These are phyloP conservation scores for Parotocinclus haroldoi DNA, from an alignment of 2,797 vertebrate genomes.

Conservation along the genomic window DNA sequence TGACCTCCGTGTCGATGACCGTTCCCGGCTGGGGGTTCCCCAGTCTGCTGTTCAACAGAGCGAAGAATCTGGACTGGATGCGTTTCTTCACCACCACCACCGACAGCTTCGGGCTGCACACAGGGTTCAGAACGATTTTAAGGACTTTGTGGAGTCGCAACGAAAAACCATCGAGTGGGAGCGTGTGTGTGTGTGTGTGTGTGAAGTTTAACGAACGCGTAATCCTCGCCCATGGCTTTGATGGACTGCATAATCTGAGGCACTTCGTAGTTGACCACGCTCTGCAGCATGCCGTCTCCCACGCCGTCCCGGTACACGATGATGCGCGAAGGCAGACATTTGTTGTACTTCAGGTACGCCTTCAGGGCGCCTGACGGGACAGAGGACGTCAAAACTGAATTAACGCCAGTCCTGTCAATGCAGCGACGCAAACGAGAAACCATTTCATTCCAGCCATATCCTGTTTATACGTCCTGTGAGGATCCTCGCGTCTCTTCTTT, in stretches of 20 bases:
- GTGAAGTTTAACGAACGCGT: slow-evolving; percentile 63
- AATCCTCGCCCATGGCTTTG: slow-evolving; percentile 76
- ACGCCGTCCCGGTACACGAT: slow-evolving; percentile 93
- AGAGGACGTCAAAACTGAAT: neutral
- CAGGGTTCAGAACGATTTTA: neutral
- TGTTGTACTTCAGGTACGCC: slow-evolving; percentile 80
- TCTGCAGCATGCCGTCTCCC: slow-evolving; percentile 88
- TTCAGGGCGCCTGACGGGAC: slow-evolving; percentile 76
- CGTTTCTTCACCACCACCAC: slow-evolving; percentile 96
- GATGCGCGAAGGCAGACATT: slow-evolving; percentile 83
- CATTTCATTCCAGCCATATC: too few species aligned
- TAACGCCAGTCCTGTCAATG: too few species aligned
- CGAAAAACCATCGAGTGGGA: too few species aligned
- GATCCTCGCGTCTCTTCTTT: too few species aligned
- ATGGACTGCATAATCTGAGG: slow-evolving; percentile 86
- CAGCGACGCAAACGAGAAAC: too few species aligned
- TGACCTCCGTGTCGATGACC: slow-evolving; percentile 83
- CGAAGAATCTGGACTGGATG: slow-evolving; percentile 82
- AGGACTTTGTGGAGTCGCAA: neutral
- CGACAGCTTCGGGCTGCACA: slow-evolving; percentile 80
- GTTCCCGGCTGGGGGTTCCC: slow-evolving; percentile 90
- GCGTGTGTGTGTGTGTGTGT: neutral
- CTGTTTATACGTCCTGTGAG: too few species aligned
- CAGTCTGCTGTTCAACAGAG: slow-evolving; percentile 62
- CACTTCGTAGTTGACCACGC: slow-evolving; percentile 86